Evolutionary conservation across 2,888 invertebrate species (phyloP).

Genomic region (Spodoptera exigua): DNA sequence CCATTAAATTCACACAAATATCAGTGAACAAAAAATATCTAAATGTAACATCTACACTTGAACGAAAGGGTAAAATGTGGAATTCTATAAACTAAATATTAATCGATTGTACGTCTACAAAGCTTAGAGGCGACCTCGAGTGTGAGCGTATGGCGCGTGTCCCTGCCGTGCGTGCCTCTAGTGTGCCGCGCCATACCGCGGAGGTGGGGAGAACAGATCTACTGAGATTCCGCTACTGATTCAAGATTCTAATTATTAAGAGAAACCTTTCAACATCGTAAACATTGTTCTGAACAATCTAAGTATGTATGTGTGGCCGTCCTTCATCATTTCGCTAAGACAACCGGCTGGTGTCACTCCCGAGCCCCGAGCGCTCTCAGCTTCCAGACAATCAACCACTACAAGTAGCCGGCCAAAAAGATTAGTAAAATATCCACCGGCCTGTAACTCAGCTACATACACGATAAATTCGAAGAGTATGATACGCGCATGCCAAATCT

Average conservation of each 20-base stretch:
- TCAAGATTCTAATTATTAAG: conserved; percentile 62
- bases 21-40: conserved; percentile 50
- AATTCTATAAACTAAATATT: conserved; percentile 48
- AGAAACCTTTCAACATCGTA: conserved; percentile 53
- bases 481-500: conserved; percentile 16
- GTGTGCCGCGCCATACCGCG: conserved; percentile 29
- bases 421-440: conserved; percentile 27
- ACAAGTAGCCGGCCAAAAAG: conserved; percentile 33
- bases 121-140: conserved; percentile 59
- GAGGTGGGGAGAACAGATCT: conserved; percentile 47
- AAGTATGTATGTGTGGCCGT: conserved; percentile 26
- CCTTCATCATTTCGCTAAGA: conserved; percentile 26
- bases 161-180: conserved; percentile 25
- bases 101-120: conserved; percentile 68
- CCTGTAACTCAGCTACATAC: conserved; percentile 20
- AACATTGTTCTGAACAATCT: conserved; percentile 44
- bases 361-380: conserved; percentile 9
- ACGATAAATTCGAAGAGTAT: conserved; percentile 26
- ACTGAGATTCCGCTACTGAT: conserved; percentile 67
- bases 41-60: conserved; percentile 47
- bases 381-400: conserved; percentile 20
- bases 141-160: conserved; percentile 30
- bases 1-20: conserved; percentile 71
- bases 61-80: conserved; percentile 39
- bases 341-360: conserved; percentile 16